phyloP scores from a whole-genome alignment of 2,113 vertebrate genomes.

The Synodontis membranacea region DNA sequence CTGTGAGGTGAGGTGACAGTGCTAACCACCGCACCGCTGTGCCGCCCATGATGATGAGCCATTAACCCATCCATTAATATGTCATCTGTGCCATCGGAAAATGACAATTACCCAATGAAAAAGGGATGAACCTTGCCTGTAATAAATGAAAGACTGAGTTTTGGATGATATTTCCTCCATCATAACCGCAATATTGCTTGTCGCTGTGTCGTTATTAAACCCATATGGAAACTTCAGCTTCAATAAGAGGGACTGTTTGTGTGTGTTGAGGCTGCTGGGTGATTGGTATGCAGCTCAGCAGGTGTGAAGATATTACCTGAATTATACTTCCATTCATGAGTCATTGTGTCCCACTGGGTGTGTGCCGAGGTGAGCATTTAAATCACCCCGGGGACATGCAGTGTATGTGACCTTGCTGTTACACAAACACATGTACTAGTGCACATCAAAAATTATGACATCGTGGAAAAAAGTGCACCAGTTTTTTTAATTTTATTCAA shows the following conservation, averaged over 20 bases:
- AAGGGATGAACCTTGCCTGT: neutral
- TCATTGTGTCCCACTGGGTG: slow-evolving; percentile 59
- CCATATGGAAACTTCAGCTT: slow-evolving; percentile 25
- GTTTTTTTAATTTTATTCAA: too few relatives aligned
- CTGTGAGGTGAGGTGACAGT: too few relatives aligned
- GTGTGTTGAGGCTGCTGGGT: slow-evolving; percentile 27
- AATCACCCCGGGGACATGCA: slow-evolving; percentile 62
- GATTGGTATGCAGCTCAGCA: slow-evolving; percentile 51
- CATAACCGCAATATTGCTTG: slow-evolving; percentile 32
- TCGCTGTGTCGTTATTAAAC: slow-evolving; percentile 26
- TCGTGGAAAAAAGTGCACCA: too few relatives aligned
- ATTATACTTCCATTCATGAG: slow-evolving; percentile 57
- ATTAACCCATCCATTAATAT: neutral
- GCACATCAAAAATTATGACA: too few relatives aligned
- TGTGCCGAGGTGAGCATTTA: slow-evolving; percentile 59
- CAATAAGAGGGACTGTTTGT: slow-evolving; percentile 36
- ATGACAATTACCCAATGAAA: neutral
- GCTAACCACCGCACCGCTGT: too few relatives aligned
- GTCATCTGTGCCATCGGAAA: neutral
- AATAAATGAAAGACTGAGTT: slow-evolving; percentile 12
- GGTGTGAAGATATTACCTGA: slow-evolving; percentile 55
- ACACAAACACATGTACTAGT: slow-evolving; percentile 24
- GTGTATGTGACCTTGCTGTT: slow-evolving; percentile 65
- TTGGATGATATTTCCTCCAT: slow-evolving; percentile 11
- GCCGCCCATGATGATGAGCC: too few relatives aligned